phyloP scores from a whole-genome alignment of 2,797 vertebrate species.

The Leontopithecus rosalia region DNA sequence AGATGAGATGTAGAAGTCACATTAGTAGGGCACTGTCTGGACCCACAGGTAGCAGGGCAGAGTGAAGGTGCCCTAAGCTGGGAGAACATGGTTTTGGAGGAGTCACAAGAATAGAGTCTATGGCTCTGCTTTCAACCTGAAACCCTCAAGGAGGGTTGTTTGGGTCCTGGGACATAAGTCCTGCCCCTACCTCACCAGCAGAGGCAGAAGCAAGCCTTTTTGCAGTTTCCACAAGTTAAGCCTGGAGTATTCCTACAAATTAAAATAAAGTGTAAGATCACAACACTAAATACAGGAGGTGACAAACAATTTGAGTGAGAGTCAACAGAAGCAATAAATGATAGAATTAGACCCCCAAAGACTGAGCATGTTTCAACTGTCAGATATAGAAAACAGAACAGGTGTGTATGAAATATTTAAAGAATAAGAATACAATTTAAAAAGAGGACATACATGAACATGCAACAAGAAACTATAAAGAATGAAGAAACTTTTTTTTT shows the following conservation, averaged over 20 bases:
- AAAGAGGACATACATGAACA: too few relatives aligned
- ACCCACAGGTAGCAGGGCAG: not conserved
- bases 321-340: not conserved
- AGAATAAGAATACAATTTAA: not conserved
- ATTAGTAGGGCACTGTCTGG: not conserved
- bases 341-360: not conserved
- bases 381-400: not conserved
- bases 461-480: not conserved
- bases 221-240: not conserved
- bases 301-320: not conserved
- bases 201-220: not conserved
- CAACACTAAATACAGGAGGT: not conserved
- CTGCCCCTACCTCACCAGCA: not conserved
- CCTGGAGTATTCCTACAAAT: not conserved
- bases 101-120: fast-evolving
- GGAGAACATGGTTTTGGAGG: fast-evolving
- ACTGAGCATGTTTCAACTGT: fast-evolving
- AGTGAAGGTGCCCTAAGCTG: not conserved
- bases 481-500: not conserved
- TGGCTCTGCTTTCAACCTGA: not conserved
- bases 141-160: not conserved
- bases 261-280: not conserved
- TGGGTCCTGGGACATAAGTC: not conserved
- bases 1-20: not conserved
- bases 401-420: not conserved